phyloP scores from a whole-genome alignment of 2,888 invertebrate genomes.

The Dendrolimus pini region DNA sequence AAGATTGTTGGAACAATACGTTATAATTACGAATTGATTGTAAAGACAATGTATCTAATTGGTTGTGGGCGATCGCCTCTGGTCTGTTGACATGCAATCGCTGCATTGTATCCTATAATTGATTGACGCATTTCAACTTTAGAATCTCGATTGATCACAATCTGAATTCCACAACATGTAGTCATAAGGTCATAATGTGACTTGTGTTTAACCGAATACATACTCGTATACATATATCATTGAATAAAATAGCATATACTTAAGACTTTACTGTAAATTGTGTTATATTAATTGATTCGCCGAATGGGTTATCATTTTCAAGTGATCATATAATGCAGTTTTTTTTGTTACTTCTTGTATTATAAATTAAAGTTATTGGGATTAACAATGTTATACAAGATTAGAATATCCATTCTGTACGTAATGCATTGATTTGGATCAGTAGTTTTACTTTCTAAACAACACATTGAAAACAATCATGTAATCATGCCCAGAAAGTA shows the following conservation, averaged over 20 bases:
- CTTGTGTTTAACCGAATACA: not conserved
- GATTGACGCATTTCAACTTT: slow-evolving; percentile 11
- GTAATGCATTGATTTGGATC: too few relatives aligned
- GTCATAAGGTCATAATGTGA: not conserved
- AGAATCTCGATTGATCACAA: not conserved
- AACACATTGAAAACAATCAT: too few relatives aligned
- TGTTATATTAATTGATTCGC: not conserved
- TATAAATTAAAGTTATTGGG: too few relatives aligned
- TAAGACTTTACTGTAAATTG: not conserved
- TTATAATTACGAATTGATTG: slow-evolving; percentile 37
- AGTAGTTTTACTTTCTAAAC: too few relatives aligned
- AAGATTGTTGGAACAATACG: slow-evolving; percentile 28
- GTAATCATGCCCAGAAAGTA: too few relatives aligned
- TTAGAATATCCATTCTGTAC: too few relatives aligned
- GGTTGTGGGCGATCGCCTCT: slow-evolving; percentile 33
- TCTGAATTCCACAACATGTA: not conserved
- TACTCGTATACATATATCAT: not conserved
- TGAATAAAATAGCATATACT: not conserved
- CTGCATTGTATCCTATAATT: slow-evolving; percentile 2
- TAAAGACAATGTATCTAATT: slow-evolving; percentile 61
- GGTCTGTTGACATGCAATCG: slow-evolving; percentile 20
- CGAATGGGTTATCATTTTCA: not conserved
- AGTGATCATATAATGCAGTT: too few relatives aligned
- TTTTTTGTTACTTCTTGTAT: too few relatives aligned
- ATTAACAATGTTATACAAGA: too few relatives aligned